These are phyloP conservation scores for Aratinga solstitialis DNA, from an alignment of 2,797 vertebrate genomes.

Conservation along the genomic window DNA sequence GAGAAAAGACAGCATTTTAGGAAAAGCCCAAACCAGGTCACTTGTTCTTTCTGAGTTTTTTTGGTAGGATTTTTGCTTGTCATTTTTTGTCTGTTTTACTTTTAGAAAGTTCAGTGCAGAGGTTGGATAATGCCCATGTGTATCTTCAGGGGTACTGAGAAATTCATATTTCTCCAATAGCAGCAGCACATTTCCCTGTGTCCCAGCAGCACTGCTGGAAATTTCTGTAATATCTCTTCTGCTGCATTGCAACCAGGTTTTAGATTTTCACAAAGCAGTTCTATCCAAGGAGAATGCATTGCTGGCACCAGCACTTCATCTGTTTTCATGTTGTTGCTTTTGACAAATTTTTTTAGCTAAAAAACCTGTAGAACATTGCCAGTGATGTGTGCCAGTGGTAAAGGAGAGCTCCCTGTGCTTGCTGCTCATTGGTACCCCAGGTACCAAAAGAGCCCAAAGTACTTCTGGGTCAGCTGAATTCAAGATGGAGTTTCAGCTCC, in stretches of 20 bases:
- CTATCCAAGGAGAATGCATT: background rate
- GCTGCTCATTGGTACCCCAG: background rate
- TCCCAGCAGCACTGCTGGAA: background rate
- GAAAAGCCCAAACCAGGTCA: background rate
- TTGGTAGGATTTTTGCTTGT: background rate
- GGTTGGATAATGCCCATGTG: background rate
- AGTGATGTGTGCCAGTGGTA: background rate
- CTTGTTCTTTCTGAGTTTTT: background rate
- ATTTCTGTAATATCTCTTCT: background rate
- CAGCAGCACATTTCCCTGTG: rapidly evolving
- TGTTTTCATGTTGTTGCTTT: background rate
- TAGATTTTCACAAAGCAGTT: background rate
- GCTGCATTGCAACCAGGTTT: background rate
- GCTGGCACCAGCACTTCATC: background rate
- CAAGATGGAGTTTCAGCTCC: background rate
- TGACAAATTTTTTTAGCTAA: background rate
- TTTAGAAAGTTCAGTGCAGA: background rate
- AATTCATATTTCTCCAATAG: background rate
- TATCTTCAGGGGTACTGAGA: background rate
- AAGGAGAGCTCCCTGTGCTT: background rate
- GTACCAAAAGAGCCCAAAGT: background rate
- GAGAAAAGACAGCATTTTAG: background rate
- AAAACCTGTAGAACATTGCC: background rate
- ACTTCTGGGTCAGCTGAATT: background rate
- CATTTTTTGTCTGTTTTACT: background rate